Evolutionary conservation across 2,113 vertebrate genomes (phyloP), one percentile per base, ranked within the genome.

Genomic region (Zosterops lateralis): DNA sequence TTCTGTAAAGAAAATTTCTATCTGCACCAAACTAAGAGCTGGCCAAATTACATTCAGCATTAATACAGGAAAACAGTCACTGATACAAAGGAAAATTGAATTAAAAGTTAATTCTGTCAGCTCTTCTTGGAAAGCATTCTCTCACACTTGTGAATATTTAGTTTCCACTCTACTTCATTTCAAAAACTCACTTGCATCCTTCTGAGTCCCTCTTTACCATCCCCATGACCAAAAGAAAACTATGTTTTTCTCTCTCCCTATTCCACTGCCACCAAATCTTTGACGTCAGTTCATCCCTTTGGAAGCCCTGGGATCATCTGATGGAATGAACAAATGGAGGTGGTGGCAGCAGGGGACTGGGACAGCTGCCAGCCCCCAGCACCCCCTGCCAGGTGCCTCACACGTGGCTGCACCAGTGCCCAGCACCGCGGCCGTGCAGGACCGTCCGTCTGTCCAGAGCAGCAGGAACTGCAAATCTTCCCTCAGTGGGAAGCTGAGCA

Each of bases 221-320:
- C 34, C 26, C 21, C 7, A 12, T 0, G 2, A 42, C 4, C 25
- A 7, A 74, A 74, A 74, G 15, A 34, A 17, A n/a, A 25, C 0
- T 0, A 48, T 66, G 4, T 5, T 22, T 56, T 78, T 66, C 45
- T 48, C n/a, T 7, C 28, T n/a, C 6, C 2, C 7, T 13, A 4
- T 5, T 28, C 21, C 0, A 0, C 11, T 12, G 7, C n/a, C 1
- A 1, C 24, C 2, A 2, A 40, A 32, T 12, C 45, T 65, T 82
- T 21, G 16, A 0, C 1, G 1, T 8, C 31, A 40, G 7, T 40
- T 57, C 20, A 51, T 4, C 10, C 21, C 36, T 38, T 38, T 20
- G 53, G 24, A 10, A 53, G 28, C 12, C n/a, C 61, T 53, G 8
- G 7, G 18, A 32, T 25, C 48, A 40, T 14, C 14, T 64, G 38